Evolutionary conservation across 2,888 invertebrate genomes (phyloP), one percentile per base, ranked within the genome.

Genomic region (Capitulum mitella): DNA sequence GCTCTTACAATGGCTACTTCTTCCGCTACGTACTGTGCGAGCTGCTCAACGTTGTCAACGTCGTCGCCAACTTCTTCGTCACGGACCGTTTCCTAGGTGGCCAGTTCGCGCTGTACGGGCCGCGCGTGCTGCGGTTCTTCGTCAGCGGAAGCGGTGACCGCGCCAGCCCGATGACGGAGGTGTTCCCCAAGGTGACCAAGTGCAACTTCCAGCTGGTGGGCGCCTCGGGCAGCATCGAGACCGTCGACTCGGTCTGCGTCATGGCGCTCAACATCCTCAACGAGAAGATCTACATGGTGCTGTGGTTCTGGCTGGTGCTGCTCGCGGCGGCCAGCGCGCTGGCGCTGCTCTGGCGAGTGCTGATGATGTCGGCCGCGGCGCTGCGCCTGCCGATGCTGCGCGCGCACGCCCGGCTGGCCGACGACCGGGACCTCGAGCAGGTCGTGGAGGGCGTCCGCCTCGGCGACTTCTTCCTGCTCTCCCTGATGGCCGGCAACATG

Each of bases 41-140:
- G 87, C 88, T 91, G 12, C 87, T 95, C 79, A 84, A 84, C 78
- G 82, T 85, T 76, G 79, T 82, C 64, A 83, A 84, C 77, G 83
- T 84, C 14, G 92, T 92, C 86, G 89, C 91, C 88, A 83, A 90
- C 83, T 95, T 95, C 86, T 93, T 94, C 84, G 80, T 95, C 81
- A 89, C 91, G 78, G 95, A 95, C 85, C 94, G 95, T 82, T 93
- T 94, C 86, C 90, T 95, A 89, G 89, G 94, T 82, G 94, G 95
- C 85, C 90, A 91, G 79, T 95, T 95, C 88, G 89, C 95, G 77
- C 82, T 46, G 32, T 81, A 81, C 77, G 81, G 82, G 64, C 78
- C 80, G 14, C 80, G 82, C 26, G 84, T 95, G 0, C 88, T 95
- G 34, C 90, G 88, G 84, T 37, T 22, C 70, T 94, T 94, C 85